Evolutionary conservation across 2,113 vertebrate genomes (phyloP).

Genomic region (Tachuris rubrigastra): DNA sequence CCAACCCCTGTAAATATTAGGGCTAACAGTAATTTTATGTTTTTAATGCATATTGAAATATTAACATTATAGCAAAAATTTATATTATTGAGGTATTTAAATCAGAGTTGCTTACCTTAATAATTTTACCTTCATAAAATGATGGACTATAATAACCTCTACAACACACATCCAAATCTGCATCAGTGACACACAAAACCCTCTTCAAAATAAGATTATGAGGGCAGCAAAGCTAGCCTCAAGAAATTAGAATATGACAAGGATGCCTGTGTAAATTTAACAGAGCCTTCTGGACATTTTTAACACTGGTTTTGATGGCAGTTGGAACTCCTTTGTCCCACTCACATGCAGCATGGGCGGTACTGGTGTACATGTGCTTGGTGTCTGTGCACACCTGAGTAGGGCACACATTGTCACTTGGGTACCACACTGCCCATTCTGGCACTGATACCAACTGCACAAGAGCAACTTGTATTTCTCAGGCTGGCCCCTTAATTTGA

Average conservation of each 20-base stretch:
- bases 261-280: not conserved
- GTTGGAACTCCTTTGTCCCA: not conserved
- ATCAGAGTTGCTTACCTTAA: not conserved
- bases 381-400: not conserved
- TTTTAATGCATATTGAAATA: not conserved
- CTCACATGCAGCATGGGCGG: not conserved
- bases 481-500: not conserved
- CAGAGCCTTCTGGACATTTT: not conserved
- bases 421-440: not conserved
- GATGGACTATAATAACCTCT: not conserved
- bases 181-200: not conserved
- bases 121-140: not conserved
- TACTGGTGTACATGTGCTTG: not conserved
- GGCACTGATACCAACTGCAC: not conserved
- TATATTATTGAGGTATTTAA: not conserved
- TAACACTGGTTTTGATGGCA: not conserved
- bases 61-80: not conserved
- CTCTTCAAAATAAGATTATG: not conserved
- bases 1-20: accelerated
- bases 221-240: not conserved
- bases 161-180: not conserved
- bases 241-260: not conserved
- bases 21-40: not conserved
- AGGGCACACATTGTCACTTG: accelerated
- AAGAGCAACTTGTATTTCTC: not conserved